A percentile compares a stretch with the other conserved stretches of the same genome.
phyloP scores from a whole-genome alignment of 1,140 invertebrate genomes.

The Eriocheir sinensis region DNA sequence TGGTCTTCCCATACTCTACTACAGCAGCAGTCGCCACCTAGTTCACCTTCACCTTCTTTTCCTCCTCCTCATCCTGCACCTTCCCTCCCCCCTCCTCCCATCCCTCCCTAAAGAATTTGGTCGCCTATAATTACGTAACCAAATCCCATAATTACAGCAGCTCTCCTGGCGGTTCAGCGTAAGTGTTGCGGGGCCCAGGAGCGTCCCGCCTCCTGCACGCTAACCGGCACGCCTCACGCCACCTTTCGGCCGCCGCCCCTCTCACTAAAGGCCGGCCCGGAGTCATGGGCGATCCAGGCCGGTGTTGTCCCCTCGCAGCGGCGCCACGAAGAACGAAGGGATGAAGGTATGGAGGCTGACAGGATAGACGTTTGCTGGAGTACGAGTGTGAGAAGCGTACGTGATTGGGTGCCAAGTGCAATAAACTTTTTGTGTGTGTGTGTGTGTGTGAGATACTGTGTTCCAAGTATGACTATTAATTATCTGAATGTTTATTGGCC shows the following conservation, averaged over 20 bases:
- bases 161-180: constrained; percentile 53
- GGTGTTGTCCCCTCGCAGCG: background rate
- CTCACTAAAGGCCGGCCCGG: background rate
- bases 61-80: background rate
- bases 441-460: too few relatives aligned
- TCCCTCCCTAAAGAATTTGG: background rate
- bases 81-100: background rate
- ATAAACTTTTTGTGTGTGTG: too few relatives aligned
- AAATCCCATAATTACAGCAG: constrained; percentile 59
- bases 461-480: too few relatives aligned
- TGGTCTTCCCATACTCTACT: too few relatives aligned
- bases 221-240: background rate
- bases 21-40: too few relatives aligned
- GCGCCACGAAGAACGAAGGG: too few relatives aligned
- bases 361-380: too few relatives aligned
- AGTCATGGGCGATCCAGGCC: background rate
- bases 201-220: constrained; percentile 4
- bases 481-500: too few relatives aligned
- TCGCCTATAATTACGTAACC: constrained; percentile 62
- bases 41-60: too few relatives aligned
- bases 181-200: constrained; percentile 47
- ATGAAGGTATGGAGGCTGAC: too few relatives aligned
- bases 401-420: too few relatives aligned
- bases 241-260: background rate
- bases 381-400: too few relatives aligned